phyloP scores from a whole-genome alignment of 2,888 invertebrate species.

The Acrobasis suavella region DNA sequence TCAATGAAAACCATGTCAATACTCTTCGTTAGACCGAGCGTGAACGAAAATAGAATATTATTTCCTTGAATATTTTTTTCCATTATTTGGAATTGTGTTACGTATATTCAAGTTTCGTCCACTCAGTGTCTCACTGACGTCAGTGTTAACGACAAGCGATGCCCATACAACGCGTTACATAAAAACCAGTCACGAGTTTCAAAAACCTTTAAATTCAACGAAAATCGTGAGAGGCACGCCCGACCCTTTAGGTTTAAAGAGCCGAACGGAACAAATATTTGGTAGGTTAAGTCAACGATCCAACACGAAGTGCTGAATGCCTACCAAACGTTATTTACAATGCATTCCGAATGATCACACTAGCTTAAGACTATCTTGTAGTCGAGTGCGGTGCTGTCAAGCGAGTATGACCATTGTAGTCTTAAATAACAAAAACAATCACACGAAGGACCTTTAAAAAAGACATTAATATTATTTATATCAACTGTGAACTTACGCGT shows the following conservation, averaged over 20 bases:
- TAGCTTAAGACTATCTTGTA: slow-evolving; percentile 46
- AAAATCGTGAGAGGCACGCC: slow-evolving; percentile 39
- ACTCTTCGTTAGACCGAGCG: slow-evolving; percentile 39
- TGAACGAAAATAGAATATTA: slow-evolving; percentile 30
- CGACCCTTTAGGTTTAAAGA: slow-evolving; percentile 39
- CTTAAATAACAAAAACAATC: slow-evolving; percentile 64
- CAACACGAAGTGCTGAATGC: slow-evolving; percentile 68
- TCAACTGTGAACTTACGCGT: slow-evolving; percentile 47
- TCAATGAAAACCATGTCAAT: slow-evolving; percentile 32
- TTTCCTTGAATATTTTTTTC: background rate
- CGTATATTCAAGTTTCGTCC: slow-evolving; percentile 40
- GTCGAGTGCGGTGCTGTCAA: slow-evolving; percentile 47
- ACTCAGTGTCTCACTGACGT: slow-evolving; percentile 55
- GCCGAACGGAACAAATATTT: slow-evolving; percentile 53
- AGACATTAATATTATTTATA: slow-evolving; percentile 55
- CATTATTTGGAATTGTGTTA: background rate
- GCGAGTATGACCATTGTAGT: slow-evolving; percentile 55
- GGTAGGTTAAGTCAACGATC: slow-evolving; percentile 63
- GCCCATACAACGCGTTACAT: slow-evolving; percentile 74
- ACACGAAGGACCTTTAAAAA: slow-evolving; percentile 73
- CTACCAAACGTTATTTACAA: slow-evolving; percentile 80
- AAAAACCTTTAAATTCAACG: slow-evolving; percentile 30
- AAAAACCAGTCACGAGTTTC: slow-evolving; percentile 42
- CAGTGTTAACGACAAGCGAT: slow-evolving; percentile 81
- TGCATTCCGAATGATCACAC: slow-evolving; percentile 72